phyloP scores from a whole-genome alignment of 1,140 invertebrate species.

The Ephestia elutella region DNA sequence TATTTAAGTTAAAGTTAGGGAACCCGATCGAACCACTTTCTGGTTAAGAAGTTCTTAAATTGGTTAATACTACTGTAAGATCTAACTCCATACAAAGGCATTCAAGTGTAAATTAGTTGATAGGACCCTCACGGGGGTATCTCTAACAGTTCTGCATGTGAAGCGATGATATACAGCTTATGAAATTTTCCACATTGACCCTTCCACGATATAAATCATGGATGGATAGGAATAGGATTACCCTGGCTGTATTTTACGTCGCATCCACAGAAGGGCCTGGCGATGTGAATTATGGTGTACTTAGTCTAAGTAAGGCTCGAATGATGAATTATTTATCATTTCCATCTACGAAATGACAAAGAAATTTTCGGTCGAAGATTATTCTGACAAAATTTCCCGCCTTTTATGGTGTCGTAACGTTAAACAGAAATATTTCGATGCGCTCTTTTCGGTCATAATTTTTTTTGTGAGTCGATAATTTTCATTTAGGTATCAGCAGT shows the following conservation, averaged over 20 bases:
- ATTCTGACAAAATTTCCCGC: slow-evolving; percentile 10
- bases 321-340: slow-evolving; percentile 65
- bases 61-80: too few relatives aligned
- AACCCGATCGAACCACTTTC: too few relatives aligned
- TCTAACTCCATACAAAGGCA: background rate
- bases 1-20: too few relatives aligned
- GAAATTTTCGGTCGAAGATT: slow-evolving; percentile 24
- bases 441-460: background rate
- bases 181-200: slow-evolving; percentile 59
- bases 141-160: slow-evolving; percentile 35
- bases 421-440: background rate
- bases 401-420: slow-evolving; percentile 1
- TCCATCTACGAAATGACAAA: slow-evolving; percentile 41
- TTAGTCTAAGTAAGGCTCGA: slow-evolving; percentile 59
- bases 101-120: slow-evolving; percentile 9
- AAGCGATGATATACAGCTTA: slow-evolving; percentile 47
- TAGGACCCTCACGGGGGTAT: slow-evolving; percentile 1
- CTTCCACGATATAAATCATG: slow-evolving; percentile 59
- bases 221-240: slow-evolving; percentile 69
- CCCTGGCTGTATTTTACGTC: slow-evolving; percentile 64
- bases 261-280: slow-evolving; percentile 47
- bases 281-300: slow-evolving; percentile 62
- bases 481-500: background rate
- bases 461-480: background rate
- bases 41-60: too few relatives aligned